Percentiles rank a stretch among this genome's conserved stretches.
These are phyloP conservation scores for Pristionchus maxplancki DNA, from an alignment of 2,888 invertebrate species.

Conservation along the genomic window DNA sequence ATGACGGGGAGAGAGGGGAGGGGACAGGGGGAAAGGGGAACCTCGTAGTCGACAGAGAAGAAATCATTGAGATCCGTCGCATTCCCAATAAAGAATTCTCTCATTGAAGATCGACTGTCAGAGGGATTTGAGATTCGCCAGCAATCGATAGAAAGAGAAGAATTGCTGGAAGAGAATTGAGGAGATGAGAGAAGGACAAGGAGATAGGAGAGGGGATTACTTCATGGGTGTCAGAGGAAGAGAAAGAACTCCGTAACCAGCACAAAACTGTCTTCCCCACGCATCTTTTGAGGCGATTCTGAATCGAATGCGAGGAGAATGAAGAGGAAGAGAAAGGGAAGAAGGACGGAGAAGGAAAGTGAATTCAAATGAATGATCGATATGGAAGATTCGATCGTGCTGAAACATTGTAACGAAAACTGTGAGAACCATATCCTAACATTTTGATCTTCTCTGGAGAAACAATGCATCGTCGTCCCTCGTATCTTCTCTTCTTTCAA, in stretches of 20 bases:
- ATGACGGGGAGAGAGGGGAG: not conserved
- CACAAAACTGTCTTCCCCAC: constrained; percentile 35
- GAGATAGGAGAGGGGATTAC: not conserved
- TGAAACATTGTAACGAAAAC: not conserved
- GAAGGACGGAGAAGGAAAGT: constrained; percentile 23
- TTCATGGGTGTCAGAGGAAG: constrained; percentile 16
- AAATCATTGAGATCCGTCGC: constrained; percentile 34
- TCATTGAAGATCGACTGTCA: constrained; percentile 4
- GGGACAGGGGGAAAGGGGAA: not conserved
- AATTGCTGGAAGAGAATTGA: not conserved
- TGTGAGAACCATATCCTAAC: not conserved
- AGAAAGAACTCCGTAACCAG: not conserved
- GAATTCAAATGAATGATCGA: constrained; percentile 38
- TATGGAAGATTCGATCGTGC: not conserved
- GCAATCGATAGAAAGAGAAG: not conserved
- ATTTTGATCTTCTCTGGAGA: not conserved
- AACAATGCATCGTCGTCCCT: constrained; percentile 25
- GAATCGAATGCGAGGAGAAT: not conserved
- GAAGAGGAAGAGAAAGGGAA: constrained; percentile 8
- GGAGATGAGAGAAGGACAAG: no score
- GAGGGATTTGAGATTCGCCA: constrained; percentile 12
- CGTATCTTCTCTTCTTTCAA: not conserved
- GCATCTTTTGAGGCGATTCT: constrained; percentile 36
- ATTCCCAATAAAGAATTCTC: constrained; percentile 41
- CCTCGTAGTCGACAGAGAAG: constrained; percentile 39